Conservation (phyloP, 1,140 invertebrate species). For the Phenacoccus solenopsis region DNA sequence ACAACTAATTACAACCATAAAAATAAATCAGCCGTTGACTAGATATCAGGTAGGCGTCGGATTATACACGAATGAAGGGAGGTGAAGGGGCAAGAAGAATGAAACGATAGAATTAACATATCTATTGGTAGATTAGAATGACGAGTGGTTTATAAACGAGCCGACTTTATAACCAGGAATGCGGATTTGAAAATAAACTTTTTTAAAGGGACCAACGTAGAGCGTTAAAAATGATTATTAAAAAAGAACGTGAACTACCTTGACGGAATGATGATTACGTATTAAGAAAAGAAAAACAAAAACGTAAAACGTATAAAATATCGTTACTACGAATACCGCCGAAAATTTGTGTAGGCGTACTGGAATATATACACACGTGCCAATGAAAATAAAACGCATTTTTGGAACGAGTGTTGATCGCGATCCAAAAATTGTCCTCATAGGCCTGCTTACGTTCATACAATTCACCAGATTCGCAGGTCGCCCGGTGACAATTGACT, state of each 20-base stretch:
- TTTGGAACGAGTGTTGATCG: slow-evolving; percentile 6
- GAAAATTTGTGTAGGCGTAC: slow-evolving; percentile 8
- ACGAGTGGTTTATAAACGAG: not conserved
- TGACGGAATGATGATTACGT: not conserved
- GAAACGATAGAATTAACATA: not conserved
- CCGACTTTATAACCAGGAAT: not conserved
- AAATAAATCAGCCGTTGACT: not conserved
- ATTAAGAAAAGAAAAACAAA: not conserved
- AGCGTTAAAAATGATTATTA: no score
- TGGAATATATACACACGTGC: slow-evolving; percentile 7
- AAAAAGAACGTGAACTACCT: not conserved
- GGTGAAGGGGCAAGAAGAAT: not conserved
- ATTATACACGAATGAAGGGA: not conserved
- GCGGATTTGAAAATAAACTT: not conserved
- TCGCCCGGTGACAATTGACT: not conserved
- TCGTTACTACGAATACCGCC: not conserved
- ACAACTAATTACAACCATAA: not conserved
- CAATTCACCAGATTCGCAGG: not conserved
- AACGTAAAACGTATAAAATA: not conserved
- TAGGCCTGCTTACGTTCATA: not conserved
- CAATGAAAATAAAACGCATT: slow-evolving; percentile 4
- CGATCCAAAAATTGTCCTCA: not conserved
- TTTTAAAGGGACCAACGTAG: not conserved
- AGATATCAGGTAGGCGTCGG: not conserved
- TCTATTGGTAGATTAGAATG: not conserved